Percentiles rank a stretch among this genome's conserved stretches.
These are phyloP conservation scores for Parascotia fuliginaria DNA, from an alignment of 2,888 invertebrate genomes.

Conservation along the genomic window DNA sequence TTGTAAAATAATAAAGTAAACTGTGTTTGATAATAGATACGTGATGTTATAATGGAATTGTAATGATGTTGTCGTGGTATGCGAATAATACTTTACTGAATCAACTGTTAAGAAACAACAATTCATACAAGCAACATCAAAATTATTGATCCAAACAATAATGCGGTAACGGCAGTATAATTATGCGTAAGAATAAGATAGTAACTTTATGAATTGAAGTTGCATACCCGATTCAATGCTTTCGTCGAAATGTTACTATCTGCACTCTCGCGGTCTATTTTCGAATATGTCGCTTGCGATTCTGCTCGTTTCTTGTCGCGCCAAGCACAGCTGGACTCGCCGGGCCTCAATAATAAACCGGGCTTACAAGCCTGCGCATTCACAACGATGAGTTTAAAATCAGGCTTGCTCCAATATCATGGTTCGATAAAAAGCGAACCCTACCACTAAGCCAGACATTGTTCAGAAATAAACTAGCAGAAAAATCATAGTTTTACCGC, in stretches of 20 bases:
- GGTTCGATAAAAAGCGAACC: neutral
- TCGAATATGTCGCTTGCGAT: constrained; percentile 22
- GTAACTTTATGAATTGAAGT: constrained; percentile 9
- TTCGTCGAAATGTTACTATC: constrained; percentile 42
- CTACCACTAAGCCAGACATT: neutral
- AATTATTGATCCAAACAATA: too few relatives aligned
- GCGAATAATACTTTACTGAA: too few relatives aligned
- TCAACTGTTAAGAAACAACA: too few relatives aligned
- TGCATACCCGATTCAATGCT: constrained; percentile 55
- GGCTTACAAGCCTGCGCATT: constrained; percentile 57
- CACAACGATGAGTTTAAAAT: constrained; percentile 13
- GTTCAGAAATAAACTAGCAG: neutral
- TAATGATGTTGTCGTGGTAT: too few relatives aligned
- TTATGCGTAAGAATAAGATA: constrained; percentile 1
- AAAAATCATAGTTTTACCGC: too few relatives aligned
- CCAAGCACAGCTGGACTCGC: constrained; percentile 22
- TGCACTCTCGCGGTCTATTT: constrained; percentile 26
- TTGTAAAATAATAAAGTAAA: too few relatives aligned
- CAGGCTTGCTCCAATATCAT: neutral
- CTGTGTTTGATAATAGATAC: too few relatives aligned
- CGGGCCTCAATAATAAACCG: constrained; percentile 40
- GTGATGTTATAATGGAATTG: too few relatives aligned
- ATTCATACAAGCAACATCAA: too few relatives aligned
- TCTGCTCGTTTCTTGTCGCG: constrained; percentile 38
- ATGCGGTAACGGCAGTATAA: too few relatives aligned